These are phyloP conservation scores for Pelosia muscerda DNA, from an alignment of 2,888 invertebrate species.

Conservation along the genomic window DNA sequence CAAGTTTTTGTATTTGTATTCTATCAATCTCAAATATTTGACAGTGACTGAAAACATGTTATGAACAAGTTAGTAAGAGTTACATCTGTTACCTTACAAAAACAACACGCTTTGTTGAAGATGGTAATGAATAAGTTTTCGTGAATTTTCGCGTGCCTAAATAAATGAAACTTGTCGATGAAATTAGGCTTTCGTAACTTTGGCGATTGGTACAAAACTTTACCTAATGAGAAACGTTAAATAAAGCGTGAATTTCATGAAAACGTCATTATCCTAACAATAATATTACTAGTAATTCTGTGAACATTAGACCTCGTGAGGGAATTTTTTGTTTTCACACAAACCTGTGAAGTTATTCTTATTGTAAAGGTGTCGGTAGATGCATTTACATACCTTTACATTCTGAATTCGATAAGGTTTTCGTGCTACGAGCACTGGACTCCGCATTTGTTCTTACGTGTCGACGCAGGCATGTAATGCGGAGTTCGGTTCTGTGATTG, in stretches of 20 bases:
- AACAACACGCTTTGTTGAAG: neutral
- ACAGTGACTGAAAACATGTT: neutral
- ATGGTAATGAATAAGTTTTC: neutral
- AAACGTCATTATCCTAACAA: neutral
- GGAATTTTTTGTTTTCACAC: too few species aligned
- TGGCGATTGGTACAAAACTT: constrained; percentile 18
- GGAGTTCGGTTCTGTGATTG: too few species aligned
- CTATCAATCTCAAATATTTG: neutral
- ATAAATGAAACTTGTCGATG: constrained; percentile 9
- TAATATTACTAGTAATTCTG: too few species aligned
- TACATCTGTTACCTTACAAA: neutral
- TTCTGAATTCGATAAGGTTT: too few species aligned
- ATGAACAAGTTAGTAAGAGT: neutral
- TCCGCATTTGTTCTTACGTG: too few species aligned
- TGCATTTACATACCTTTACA: too few species aligned
- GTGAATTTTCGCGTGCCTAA: neutral
- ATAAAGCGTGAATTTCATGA: neutral
- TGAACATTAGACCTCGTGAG: too few species aligned
- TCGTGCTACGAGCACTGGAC: too few species aligned
- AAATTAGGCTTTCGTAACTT: constrained; percentile 14
- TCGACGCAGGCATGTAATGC: too few species aligned
- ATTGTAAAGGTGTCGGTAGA: too few species aligned
- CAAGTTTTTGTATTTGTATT: neutral
- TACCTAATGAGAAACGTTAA: constrained; percentile 15
- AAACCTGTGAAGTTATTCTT: too few species aligned